Percentiles rank a stretch among this genome's conserved stretches.
These are phyloP conservation scores for Parasteatoda tepidariorum DNA, from an alignment of 1,140 invertebrate genomes.

Conservation along the genomic window DNA sequence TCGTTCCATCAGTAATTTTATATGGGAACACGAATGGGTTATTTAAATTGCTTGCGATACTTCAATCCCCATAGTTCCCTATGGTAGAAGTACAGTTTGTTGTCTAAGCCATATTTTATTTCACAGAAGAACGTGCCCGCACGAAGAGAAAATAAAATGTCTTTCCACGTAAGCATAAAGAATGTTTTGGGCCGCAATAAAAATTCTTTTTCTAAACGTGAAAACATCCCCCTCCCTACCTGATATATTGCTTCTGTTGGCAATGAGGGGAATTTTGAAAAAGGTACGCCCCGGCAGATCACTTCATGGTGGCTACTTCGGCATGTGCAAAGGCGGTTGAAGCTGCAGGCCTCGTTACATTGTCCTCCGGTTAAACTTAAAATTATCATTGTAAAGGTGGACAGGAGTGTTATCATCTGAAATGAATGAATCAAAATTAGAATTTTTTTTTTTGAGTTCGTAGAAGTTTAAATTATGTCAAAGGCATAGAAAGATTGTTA, in stretches of 20 bases:
- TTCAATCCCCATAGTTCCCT: too few relatives aligned
- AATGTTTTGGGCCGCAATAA: neutral
- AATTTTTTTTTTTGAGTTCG: neutral
- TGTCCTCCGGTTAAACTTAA: neutral
- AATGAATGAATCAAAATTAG: neutral
- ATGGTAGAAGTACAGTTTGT: too few relatives aligned
- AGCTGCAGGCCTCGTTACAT: slow-evolving; percentile 69
- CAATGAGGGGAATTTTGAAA: slow-evolving; percentile 73
- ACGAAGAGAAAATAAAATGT: neutral
- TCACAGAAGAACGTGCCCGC: neutral
- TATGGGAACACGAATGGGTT: too few relatives aligned
- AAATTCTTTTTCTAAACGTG: neutral
- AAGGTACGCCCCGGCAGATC: slow-evolving; percentile 75
- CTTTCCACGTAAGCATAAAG: neutral
- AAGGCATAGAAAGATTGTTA: neutral
- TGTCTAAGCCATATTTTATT: too few relatives aligned
- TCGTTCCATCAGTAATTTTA: too few relatives aligned
- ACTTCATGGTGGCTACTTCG: slow-evolving; percentile 71
- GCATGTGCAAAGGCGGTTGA: slow-evolving; percentile 76
- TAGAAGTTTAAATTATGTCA: neutral
- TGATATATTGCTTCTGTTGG: slow-evolving; percentile 72
- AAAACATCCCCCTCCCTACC: slow-evolving; percentile 48
- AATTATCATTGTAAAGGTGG: slow-evolving; percentile 33
- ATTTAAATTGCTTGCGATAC: too few relatives aligned
- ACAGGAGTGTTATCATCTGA: slow-evolving; percentile 34